phyloP scores from a whole-genome alignment of 1,140 invertebrate genomes.

The Aphidius gifuensis region DNA sequence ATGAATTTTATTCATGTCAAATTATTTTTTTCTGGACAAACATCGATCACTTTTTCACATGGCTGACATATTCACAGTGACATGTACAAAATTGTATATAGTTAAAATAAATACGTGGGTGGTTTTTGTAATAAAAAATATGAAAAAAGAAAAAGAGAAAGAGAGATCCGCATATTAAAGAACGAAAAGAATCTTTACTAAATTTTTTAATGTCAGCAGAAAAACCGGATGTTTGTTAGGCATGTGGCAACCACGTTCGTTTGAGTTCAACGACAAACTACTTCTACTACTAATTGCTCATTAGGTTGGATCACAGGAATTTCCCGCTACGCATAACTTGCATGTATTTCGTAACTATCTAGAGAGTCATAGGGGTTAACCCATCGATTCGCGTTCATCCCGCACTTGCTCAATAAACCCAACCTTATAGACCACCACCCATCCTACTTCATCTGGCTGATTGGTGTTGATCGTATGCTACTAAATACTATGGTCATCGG shows the following conservation, averaged over 20 bases:
- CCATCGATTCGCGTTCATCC: no score
- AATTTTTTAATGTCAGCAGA: slow-evolving; percentile 16
- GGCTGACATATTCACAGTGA: no score
- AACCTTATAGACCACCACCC: no score
- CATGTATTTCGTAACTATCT: background rate
- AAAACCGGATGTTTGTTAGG: slow-evolving; percentile 13
- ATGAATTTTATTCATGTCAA: no score
- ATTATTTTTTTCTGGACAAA: no score
- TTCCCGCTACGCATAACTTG: slow-evolving; percentile 19
- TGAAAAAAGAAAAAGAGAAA: background rate
- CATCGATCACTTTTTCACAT: slow-evolving; percentile 25
- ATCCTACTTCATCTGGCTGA: no score
- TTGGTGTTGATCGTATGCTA: no score
- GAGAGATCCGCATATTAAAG: background rate
- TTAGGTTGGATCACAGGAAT: slow-evolving; percentile 36
- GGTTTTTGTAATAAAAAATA: no score
- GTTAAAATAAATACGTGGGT: no score
- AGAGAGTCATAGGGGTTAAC: background rate
- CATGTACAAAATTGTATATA: background rate
- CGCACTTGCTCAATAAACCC: no score
- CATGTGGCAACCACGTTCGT: slow-evolving; percentile 23
- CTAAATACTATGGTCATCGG: no score
- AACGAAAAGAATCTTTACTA: background rate
- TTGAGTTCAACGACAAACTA: slow-evolving; percentile 1
- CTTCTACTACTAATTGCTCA: slow-evolving; percentile 40